Evolutionary conservation across 2,797 vertebrate genomes (phyloP), one percentile per base, ranked within the genome.

Genomic region (Premnoplex brunnescens): DNA sequence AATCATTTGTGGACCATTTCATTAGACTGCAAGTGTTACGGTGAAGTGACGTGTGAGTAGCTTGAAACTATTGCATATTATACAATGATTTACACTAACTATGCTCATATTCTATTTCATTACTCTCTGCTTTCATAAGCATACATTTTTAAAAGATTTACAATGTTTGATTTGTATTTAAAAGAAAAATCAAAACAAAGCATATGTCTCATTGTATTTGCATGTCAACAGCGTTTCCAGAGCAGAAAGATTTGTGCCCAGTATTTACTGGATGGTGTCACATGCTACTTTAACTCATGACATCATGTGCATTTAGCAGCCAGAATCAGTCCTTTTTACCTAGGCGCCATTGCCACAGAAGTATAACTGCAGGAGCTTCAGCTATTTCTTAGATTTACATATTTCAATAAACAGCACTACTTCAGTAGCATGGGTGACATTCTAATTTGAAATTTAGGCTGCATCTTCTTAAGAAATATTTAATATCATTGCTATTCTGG

Each of bases 1-100:
- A 95, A 97, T 97, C 92, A 95, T 94, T 93, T 92, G 72, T 94
- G 91, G 79, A 67, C 74, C 94, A 95, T 96, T 96, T 96, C 93
- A 94, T 97, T 94, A 95, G 67, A 74, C 54, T 87, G 68, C 67
- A 83, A 91, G 89, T 86, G 85, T 81, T 96, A 92, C 0, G 6
- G 83, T 79, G 92, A 95, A 96, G 80, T 84, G 93, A 94, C 54
- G 8, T 88, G 85, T 75, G 77, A 93, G 96, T 68, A 95, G 93
- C 66, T 91, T 79, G 73, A 94, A 93, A 93, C 87, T 95, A 89
- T 83, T 88, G 54, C 89, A 74, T 91, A 91, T 93, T 83, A 88
- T 83, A 73, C 72, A 62, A 85, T 78, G 74, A 95, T 91, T 95
- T 95, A 90, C 81, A 78, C 91, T 85, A 96, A 96, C 91, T 78